Base-by-base conservation (phyloP, 2,797 vertebrate genomes). In the Chelmon rostratus region DNA sequence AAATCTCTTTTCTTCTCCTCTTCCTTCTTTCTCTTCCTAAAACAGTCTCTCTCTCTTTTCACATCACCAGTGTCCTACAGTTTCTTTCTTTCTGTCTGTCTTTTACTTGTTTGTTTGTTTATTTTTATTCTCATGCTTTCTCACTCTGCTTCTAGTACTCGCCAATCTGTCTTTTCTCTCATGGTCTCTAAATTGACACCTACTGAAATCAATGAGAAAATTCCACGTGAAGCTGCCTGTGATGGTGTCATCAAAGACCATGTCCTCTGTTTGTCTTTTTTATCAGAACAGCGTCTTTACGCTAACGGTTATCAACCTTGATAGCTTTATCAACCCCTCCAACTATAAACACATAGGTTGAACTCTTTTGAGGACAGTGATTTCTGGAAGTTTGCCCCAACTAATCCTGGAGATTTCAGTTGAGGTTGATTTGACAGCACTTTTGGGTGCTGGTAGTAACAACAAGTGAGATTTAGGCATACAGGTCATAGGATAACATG, bases 111-210 rank as follows among this genome's bases (percentile, higher is more conserved):
- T 3, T n/a, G 19, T 47, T 56, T 74, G 15, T 63, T 49, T 75
- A n/a, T 46, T 25, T 42, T 9, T 56, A 44, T 61, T 56, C 15
- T 18, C 13, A 33, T 54, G 9, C 66, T 42, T 18, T 19, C 8
- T 68, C 25, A 31, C 61, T 19, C 40, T 3, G n/a, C 62, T 15
- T 40, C n/a, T 18, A 10, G 13, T 62, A 61, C 18, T 16, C 5
- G 10, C 25, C 8, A 5, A 59, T 35, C 35, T 18, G 61, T 28
- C 8, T 25, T 40, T 28, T 42, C 15, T n/a, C n/a, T n/a, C n/a
- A n/a, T n/a, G n/a, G n/a, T 71, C 56, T 78, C 40, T 56, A 70
- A 81, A 78, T 81, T 25, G 84, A 85, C 31, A 68, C 57, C 57
- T 52, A 72, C 35, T 49, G 42, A 81, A 83, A 77, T 68, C 16